Evolutionary conservation across 2,888 invertebrate species (phyloP), one percentile per base, ranked within the genome.

Genomic region (Spisula subtruncata): DNA sequence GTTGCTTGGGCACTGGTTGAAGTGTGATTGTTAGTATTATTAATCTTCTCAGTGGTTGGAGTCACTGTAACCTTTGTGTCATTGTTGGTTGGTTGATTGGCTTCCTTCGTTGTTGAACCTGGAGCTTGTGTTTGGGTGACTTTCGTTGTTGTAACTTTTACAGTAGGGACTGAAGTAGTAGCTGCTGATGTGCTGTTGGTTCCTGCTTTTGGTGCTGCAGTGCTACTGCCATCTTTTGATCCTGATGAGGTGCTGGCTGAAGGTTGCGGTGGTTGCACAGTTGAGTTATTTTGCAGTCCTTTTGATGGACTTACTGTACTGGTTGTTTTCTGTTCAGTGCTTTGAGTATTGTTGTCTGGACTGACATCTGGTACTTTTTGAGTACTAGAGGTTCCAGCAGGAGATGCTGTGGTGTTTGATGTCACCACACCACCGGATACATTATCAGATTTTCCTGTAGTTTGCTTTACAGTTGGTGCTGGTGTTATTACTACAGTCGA

Each of bases 61-160:
- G 56, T 20, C 8, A 29, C 29, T 51, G 85, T n/a, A 75, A 32
- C 51, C 20, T 12, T 66, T 66, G 51, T 12, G 5, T 20, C 4
- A 75, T 16, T 48, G 16, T 12, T 14, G 41, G 60, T n/a, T 32
- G n/a, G n/a, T n/a, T n/a, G n/a, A n/a, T n/a, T n/a, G n/a, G n/a
- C n/a, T n/a, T n/a, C n/a, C n/a, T 54, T 81, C 12, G 46, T 25
- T 81, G 85, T 80, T 54, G 80, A 56, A 56, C 56, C 25, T n/a
- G 51, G n/a, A 20, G 35, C 54, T n/a, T 32, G 0, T 35, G 60
- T 18, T 51, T 18, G 75, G 1, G 46, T 35, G 20, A 20, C 32
- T 80, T 2, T 41, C 14, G 41, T 41, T 41, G 80, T 80, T 79
- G 35, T 0, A 10, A 18, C 16, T n/a, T 16, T 8, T 18, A n/a